These are phyloP conservation scores for Phania funesta DNA, from an alignment of 2,888 invertebrate species.

Conservation along the genomic window DNA sequence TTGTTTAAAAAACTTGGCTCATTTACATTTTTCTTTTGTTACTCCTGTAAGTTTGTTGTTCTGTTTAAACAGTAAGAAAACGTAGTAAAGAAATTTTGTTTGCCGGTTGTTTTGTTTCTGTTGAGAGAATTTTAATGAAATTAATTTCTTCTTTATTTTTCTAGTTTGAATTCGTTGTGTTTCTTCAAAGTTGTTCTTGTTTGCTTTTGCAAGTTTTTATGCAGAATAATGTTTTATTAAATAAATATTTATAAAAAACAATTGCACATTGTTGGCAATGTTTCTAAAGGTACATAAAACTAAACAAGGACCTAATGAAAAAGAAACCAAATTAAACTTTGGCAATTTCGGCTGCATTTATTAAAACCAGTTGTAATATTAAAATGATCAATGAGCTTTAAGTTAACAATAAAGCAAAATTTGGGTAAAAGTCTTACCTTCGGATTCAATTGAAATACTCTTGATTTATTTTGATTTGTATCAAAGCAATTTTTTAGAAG, in stretches of 20 bases:
- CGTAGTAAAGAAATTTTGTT: slow-evolving; percentile 46
- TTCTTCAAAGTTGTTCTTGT: slow-evolving; percentile 25
- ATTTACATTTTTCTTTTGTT: slow-evolving; percentile 54
- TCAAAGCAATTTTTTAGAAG: too few species aligned
- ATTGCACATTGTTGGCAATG: slow-evolving; percentile 12
- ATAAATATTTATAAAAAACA: slow-evolving; percentile 61
- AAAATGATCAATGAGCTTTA: too few species aligned
- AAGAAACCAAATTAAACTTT: slow-evolving; percentile 52
- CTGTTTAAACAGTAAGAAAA: slow-evolving; percentile 2
- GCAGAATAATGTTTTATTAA: slow-evolving; percentile 57
- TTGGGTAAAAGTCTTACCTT: too few species aligned
- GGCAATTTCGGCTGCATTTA: slow-evolving; percentile 21
- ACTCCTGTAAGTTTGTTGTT: slow-evolving; percentile 15
- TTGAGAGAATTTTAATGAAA: slow-evolving; percentile 59
- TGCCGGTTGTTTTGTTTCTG: slow-evolving; percentile 48
- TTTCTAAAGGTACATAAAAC: slow-evolving; percentile 43
- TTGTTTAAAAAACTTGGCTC: slow-evolving; percentile 54
- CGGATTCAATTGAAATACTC: too few species aligned
- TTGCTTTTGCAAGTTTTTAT: slow-evolving; percentile 37
- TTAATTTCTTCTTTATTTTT: slow-evolving; percentile 24
- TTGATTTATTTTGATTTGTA: too few species aligned
- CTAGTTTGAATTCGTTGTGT: slow-evolving; percentile 30
- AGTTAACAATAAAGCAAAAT: too few species aligned
- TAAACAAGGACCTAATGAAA: slow-evolving; percentile 13
- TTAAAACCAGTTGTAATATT: neutral